phyloP scores from a whole-genome alignment of 2,113 vertebrate genomes.

The Pelodiscus sinensis region DNA sequence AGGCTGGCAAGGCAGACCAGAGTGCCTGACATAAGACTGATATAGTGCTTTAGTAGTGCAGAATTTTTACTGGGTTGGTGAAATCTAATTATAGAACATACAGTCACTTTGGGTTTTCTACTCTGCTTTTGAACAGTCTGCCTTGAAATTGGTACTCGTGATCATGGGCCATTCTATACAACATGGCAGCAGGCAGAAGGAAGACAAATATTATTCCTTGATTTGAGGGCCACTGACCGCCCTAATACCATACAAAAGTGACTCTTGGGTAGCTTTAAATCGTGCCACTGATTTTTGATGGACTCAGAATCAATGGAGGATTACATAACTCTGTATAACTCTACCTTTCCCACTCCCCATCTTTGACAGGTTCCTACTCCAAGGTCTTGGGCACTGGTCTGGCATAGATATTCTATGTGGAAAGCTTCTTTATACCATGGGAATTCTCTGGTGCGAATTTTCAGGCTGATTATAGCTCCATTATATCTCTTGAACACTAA shows the following conservation, averaged over 20 bases:
- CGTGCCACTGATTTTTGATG: accelerated
- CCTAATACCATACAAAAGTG: background rate
- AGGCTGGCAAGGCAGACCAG: background rate
- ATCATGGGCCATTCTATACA: background rate
- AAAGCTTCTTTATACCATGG: accelerated
- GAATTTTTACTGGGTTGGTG: background rate
- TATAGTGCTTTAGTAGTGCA: background rate
- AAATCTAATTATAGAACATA: background rate
- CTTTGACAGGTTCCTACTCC: background rate
- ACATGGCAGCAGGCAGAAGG: background rate
- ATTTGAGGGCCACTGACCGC: background rate
- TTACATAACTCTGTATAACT: accelerated
- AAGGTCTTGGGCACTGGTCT: background rate
- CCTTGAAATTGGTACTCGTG: background rate
- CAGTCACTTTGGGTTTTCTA: background rate
- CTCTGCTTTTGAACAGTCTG: background rate
- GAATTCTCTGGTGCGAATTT: background rate
- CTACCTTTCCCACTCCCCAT: background rate
- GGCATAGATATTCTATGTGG: background rate
- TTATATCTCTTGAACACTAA: background rate
- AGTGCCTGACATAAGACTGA: background rate
- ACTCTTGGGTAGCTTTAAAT: background rate
- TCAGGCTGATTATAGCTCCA: background rate
- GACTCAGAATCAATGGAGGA: background rate
- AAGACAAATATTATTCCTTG: background rate